Evolutionary conservation across 2,797 vertebrate genomes (phyloP).

Genomic region (Halcyon smyrnensis): DNA sequence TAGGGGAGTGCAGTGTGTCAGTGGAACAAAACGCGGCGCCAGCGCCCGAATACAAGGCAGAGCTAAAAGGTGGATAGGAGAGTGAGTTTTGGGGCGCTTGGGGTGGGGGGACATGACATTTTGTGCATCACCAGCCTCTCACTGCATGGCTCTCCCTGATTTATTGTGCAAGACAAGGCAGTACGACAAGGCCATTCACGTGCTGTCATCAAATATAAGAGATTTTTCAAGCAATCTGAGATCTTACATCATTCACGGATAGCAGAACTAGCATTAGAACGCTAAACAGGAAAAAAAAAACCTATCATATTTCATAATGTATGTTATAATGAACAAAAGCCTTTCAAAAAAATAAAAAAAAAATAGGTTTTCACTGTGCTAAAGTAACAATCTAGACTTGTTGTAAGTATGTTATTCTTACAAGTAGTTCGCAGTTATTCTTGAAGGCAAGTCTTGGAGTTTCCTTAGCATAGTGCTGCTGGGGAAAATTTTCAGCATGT

Average conservation of each 20-base stretch:
- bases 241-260: slow-evolving; percentile 78
- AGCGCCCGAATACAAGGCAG: slow-evolving; percentile 1
- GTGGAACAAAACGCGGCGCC: slow-evolving; percentile 19
- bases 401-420: slow-evolving; percentile 97
- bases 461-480: slow-evolving; percentile 99
- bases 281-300: slow-evolving; percentile 71
- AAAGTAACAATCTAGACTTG: slow-evolving; percentile 89
- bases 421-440: slow-evolving; percentile 99
- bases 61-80: slow-evolving; percentile 34
- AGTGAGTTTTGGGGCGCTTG: not conserved
- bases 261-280: slow-evolving; percentile 80
- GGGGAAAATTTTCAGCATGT: slow-evolving; percentile 97
- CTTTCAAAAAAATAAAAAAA: slow-evolving; percentile 57
- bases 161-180: slow-evolving; percentile 48
- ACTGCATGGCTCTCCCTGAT: slow-evolving; percentile 37
- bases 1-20: slow-evolving; percentile 52
- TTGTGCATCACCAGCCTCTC: slow-evolving; percentile 52
- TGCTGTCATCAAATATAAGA: slow-evolving; percentile 77
- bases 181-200: slow-evolving; percentile 74
- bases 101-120: not conserved
- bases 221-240: slow-evolving; percentile 77
- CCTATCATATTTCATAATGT: slow-evolving; percentile 80
- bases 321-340: slow-evolving; percentile 82
- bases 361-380: slow-evolving; percentile 83
- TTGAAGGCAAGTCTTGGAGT: slow-evolving; percentile 99